phyloP scores from a whole-genome alignment of 2,113 vertebrate genomes.

The Oenanthe melanoleuca region DNA sequence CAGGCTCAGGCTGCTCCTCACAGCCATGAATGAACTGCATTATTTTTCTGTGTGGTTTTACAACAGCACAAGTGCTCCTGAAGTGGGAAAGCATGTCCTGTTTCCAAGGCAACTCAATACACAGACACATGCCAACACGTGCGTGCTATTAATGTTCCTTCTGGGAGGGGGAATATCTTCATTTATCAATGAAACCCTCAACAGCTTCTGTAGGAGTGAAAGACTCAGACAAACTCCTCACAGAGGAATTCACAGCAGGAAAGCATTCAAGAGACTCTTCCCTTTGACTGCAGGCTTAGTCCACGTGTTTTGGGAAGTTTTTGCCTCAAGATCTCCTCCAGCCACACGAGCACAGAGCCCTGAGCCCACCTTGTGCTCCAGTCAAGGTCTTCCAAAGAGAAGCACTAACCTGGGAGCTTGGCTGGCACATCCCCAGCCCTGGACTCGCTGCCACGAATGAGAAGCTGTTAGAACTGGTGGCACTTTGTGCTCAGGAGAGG shows the following conservation, averaged over 20 bases:
- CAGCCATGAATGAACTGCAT: background rate
- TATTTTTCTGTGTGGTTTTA: background rate
- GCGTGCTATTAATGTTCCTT: background rate
- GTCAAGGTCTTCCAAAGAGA: background rate
- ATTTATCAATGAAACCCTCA: background rate
- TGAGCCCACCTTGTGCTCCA: background rate
- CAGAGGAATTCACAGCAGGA: background rate
- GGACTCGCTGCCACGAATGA: background rate
- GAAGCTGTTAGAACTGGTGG: background rate
- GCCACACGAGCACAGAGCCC: background rate
- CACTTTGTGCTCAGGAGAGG: background rate
- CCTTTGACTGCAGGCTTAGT: fast-evolving
- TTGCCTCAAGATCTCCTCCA: background rate
- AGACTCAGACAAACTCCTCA: background rate
- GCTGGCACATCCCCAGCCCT: fast-evolving
- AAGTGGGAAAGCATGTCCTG: background rate
- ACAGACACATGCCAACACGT: constrained; percentile 15
- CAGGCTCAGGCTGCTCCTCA: background rate
- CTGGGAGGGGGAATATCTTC: background rate
- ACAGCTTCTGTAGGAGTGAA: background rate
- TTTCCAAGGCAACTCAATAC: constrained; percentile 35
- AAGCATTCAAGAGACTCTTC: background rate
- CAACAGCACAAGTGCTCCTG: background rate
- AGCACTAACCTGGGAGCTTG: background rate
- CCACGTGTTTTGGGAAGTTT: fast-evolving